phyloP scores from a whole-genome alignment of 2,888 invertebrate species.

The Ectemnius cavifrons region DNA sequence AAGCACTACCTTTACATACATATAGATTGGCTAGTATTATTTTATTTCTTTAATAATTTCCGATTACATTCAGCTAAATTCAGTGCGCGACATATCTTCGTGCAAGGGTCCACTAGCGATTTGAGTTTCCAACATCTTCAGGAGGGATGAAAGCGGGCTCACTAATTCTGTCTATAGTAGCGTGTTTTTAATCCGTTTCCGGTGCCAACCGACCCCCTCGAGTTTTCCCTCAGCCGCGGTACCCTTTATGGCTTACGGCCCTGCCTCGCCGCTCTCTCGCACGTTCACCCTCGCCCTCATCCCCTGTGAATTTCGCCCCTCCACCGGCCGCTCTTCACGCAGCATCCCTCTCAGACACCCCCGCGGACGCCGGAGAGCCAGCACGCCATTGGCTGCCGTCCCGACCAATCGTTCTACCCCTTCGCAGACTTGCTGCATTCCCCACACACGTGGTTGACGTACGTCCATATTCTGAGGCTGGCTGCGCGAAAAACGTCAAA shows the following conservation, averaged over 20 bases:
- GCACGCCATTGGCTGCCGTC: constrained; percentile 55
- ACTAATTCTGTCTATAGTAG: constrained; percentile 17
- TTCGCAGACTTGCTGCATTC: constrained; percentile 68
- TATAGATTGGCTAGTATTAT: no score
- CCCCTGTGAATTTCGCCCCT: constrained; percentile 47
- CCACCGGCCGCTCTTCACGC: constrained; percentile 44
- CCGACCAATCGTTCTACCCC: constrained; percentile 63
- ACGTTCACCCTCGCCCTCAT: constrained; percentile 45
- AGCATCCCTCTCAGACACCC: constrained; percentile 46
- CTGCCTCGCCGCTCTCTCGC: constrained; percentile 37
- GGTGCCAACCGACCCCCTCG: constrained; percentile 24
- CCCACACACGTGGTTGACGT: constrained; percentile 75
- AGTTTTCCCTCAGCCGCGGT: constrained; percentile 35
- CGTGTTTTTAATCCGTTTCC: constrained; percentile 42
- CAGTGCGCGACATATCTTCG: no score
- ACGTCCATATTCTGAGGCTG: constrained; percentile 71
- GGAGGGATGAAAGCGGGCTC: constrained; percentile 27
- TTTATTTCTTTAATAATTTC: no score
- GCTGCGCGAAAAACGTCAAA: constrained; percentile 72
- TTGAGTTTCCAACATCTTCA: not conserved
- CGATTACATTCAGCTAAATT: no score
- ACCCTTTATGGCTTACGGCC: constrained; percentile 42
- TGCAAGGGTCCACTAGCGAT: no score
- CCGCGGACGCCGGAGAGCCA: constrained; percentile 31
- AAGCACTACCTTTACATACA: no score